These are phyloP conservation scores for Bufo gargarizans DNA, from an alignment of 2,113 vertebrate species.

Conservation along the genomic window DNA sequence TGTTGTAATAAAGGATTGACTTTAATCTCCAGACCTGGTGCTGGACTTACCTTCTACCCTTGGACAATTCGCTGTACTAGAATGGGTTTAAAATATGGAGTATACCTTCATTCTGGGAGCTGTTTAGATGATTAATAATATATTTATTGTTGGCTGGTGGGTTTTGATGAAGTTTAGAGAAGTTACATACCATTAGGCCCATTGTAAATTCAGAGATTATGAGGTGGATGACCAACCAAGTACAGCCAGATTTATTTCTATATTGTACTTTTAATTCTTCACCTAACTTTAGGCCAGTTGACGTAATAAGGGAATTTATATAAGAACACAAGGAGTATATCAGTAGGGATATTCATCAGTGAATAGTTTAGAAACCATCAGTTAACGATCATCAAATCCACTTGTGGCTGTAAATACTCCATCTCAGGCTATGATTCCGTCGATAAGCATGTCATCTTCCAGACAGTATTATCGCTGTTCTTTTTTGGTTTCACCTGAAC, in stretches of 20 bases:
- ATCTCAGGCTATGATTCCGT: slow-evolving; percentile 22
- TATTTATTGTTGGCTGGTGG: too few relatives aligned
- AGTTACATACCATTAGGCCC: too few relatives aligned
- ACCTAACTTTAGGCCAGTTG: not conserved
- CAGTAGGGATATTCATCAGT: not conserved
- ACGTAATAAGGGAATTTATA: not conserved
- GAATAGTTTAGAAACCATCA: slow-evolving; percentile 33
- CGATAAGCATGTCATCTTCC: slow-evolving; percentile 33
- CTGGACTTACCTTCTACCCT: too few relatives aligned
- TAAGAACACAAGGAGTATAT: not conserved
- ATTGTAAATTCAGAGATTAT: not conserved
- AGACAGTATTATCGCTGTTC: slow-evolving; percentile 25
- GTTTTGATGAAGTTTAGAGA: too few relatives aligned
- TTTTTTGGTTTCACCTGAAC: slow-evolving; percentile 16
- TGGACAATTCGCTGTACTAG: too few relatives aligned
- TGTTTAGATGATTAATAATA: too few relatives aligned
- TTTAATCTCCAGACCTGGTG: too few relatives aligned
- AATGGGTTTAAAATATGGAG: too few relatives aligned
- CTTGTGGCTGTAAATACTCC: slow-evolving; percentile 21
- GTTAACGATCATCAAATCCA: slow-evolving; percentile 29
- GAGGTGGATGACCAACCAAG: not conserved
- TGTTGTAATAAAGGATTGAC: too few relatives aligned
- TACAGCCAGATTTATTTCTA: not conserved
- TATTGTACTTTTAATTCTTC: not conserved
- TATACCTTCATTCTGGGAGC: too few relatives aligned